Conservation (phyloP, 2,888 invertebrate genomes). For the Eupsilia transversa region DNA sequence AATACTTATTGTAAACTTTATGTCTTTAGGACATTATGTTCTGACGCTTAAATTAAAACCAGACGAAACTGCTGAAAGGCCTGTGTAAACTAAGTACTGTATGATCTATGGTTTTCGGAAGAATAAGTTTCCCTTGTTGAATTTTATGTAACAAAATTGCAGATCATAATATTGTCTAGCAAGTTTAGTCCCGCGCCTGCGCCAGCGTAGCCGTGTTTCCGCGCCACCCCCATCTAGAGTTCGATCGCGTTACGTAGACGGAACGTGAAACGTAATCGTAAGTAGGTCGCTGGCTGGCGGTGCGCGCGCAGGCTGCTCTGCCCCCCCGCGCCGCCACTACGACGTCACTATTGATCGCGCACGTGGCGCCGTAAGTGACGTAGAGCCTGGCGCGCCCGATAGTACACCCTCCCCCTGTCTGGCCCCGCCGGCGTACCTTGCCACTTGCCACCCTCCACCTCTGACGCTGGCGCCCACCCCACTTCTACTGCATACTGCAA, state of each 20-base stretch:
- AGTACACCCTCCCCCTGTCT: constrained; percentile 78
- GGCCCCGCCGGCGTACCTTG: constrained; percentile 62
- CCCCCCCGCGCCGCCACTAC: constrained; percentile 69
- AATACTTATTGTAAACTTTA: background rate
- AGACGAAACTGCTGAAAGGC: background rate
- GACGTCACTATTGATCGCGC: constrained; percentile 90
- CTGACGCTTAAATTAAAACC: background rate
- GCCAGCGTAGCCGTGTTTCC: constrained; percentile 65
- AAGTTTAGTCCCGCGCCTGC: constrained; percentile 70
- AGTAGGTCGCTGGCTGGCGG: constrained; percentile 84
- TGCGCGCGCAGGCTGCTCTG: constrained; percentile 83
- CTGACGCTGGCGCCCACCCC: constrained; percentile 55
- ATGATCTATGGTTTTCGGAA: constrained; percentile 3
- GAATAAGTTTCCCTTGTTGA: constrained; percentile 48
- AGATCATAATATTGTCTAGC: constrained; percentile 62
- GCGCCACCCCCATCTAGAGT: constrained; percentile 73
- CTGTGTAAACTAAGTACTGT: background rate
- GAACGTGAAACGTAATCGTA: constrained; percentile 88
- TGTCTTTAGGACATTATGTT: background rate
- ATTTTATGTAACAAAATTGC: constrained; percentile 51
- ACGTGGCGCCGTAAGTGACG: constrained; percentile 90
- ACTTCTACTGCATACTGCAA: constrained; percentile 73
- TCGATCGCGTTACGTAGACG: constrained; percentile 88
- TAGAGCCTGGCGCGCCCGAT: constrained; percentile 83
- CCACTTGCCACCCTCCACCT: constrained; percentile 56